Evolutionary conservation across 2,113 vertebrate species (phyloP).

Genomic region (Nesospiza acunhae): DNA sequence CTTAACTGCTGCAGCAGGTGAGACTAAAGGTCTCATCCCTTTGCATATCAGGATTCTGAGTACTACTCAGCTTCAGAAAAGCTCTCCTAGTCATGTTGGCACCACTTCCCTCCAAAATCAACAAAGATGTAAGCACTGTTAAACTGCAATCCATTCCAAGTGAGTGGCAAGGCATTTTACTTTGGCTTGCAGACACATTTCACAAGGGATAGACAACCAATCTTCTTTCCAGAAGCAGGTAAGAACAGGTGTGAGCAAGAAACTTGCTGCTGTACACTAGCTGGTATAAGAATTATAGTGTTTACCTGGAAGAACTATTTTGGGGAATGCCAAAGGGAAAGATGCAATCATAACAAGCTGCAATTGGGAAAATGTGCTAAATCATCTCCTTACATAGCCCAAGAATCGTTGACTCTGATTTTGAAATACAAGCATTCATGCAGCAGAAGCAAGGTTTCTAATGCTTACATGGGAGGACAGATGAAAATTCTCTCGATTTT

Average conservation of each 20-base stretch:
- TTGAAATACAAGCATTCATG: neutral
- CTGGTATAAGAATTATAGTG: neutral
- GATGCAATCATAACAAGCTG: neutral
- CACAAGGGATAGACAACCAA: neutral
- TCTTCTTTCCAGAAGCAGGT: neutral
- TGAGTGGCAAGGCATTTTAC: neutral
- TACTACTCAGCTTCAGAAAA: neutral
- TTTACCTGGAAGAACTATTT: neutral
- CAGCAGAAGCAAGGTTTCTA: neutral
- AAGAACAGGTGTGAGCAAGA: neutral
- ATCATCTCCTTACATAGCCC: conserved; percentile 8
- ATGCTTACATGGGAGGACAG: neutral
- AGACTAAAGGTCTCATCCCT: neutral
- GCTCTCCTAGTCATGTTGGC: neutral
- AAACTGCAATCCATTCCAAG: neutral
- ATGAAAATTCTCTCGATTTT: neutral
- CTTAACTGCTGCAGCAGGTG: fast-evolving
- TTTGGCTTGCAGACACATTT: neutral
- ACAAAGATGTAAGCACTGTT: neutral
- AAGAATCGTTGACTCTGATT: neutral
- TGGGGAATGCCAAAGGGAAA: neutral
- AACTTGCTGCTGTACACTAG: neutral
- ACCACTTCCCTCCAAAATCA: neutral
- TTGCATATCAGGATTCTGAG: neutral
- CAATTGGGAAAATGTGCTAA: neutral